These are phyloP conservation scores for Drosophila nikananu DNA, from an alignment of 1,140 invertebrate species.

Conservation along the genomic window DNA sequence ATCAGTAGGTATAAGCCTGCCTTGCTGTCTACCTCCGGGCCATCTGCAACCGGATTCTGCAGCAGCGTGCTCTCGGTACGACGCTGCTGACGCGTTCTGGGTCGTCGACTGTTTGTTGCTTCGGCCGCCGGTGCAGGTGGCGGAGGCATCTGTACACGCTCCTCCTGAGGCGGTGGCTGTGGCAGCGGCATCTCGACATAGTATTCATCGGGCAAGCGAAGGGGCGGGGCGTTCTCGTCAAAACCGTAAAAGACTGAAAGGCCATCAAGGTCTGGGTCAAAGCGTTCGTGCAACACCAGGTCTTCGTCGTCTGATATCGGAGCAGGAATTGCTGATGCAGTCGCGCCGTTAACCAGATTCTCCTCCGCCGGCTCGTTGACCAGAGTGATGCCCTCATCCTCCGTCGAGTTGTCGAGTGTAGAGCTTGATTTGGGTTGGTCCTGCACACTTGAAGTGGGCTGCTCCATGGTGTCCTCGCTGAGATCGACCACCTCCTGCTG, in stretches of 20 bases:
- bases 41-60: not conserved
- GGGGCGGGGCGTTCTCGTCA: constrained; percentile 38
- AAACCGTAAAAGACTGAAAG: constrained; percentile 56
- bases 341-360: not conserved
- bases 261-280: constrained; percentile 29
- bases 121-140: constrained; percentile 11
- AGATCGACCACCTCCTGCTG: constrained; percentile 58
- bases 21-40: constrained; percentile 41
- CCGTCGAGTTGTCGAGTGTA: not conserved
- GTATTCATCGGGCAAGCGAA: constrained; percentile 42
- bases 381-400: constrained; percentile 18
- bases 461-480: constrained; percentile 60
- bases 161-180: not conserved
- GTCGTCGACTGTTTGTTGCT: constrained; percentile 10
- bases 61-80: constrained; percentile 30
- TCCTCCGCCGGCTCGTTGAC: constrained; percentile 2
- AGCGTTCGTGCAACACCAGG: constrained; percentile 6
- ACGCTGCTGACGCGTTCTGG: constrained; percentile 55
- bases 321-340: not conserved
- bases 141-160: constrained; percentile 12
- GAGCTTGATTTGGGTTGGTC: not conserved
- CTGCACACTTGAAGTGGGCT: constrained; percentile 18
- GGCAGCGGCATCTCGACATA: constrained; percentile 28
- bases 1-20: constrained; percentile 42
- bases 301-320: constrained; percentile 33